These are phyloP conservation scores for Rhagologus leucostigma DNA, from an alignment of 2,113 vertebrate genomes.

Conservation along the genomic window DNA sequence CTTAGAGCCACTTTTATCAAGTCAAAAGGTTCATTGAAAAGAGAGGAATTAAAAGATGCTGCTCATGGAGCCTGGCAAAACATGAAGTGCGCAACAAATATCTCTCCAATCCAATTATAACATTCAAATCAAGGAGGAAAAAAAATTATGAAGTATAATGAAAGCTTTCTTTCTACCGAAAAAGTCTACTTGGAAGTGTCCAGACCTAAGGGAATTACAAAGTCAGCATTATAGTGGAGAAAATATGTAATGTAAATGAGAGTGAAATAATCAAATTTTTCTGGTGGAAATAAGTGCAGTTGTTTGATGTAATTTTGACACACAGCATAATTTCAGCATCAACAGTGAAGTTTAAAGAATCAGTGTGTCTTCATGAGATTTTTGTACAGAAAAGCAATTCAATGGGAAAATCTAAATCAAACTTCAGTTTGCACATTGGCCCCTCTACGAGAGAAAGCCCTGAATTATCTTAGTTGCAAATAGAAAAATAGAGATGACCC, in stretches of 20 bases:
- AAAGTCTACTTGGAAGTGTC: conserved; percentile 42
- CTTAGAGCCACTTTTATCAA: conserved; percentile 65
- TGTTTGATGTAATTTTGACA: conserved; percentile 73
- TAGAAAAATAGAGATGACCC: conserved; percentile 5
- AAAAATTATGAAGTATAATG: conserved; percentile 51
- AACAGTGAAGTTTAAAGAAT: conserved; percentile 44
- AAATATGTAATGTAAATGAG: conserved; percentile 63
- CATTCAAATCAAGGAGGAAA: conserved; percentile 68
- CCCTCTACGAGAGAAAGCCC: background rate
- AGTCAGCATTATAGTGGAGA: conserved; percentile 54
- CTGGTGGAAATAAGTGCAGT: conserved; percentile 63
- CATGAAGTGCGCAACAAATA: conserved; percentile 53
- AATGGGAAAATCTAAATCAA: conserved; percentile 25
- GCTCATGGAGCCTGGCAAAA: conserved; percentile 11
- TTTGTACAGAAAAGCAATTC: background rate
- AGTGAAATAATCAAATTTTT: conserved; percentile 72
- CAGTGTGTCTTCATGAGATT: conserved; percentile 16
- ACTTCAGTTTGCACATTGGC: background rate
- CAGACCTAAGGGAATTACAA: conserved; percentile 62
- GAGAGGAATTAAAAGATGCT: conserved; percentile 64
- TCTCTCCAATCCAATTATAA: conserved; percentile 69
- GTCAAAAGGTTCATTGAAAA: conserved; percentile 60
- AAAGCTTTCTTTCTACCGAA: conserved; percentile 53
- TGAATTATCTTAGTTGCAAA: background rate
- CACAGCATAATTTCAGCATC: conserved; percentile 60